Conservation (phyloP, 1,140 invertebrate species). For the Drosophila kurseongensis region DNA sequence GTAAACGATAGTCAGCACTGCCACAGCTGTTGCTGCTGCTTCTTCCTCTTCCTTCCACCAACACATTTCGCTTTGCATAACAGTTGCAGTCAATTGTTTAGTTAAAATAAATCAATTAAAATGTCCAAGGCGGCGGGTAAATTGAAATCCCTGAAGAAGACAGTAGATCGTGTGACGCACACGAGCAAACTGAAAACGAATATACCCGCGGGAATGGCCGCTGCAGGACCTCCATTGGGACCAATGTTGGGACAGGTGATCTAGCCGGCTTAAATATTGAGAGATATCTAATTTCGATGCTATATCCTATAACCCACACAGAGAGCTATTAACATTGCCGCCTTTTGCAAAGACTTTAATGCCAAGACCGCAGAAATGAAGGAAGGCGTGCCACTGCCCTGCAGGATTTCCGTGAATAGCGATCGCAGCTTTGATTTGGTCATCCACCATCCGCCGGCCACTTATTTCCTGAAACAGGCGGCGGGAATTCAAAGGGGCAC, state of each 20-base stretch:
- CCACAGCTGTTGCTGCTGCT: constrained; percentile 4
- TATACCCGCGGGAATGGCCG: constrained; percentile 95
- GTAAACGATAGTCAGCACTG: not conserved
- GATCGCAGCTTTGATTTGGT: constrained; percentile 94
- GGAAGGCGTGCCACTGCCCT: constrained; percentile 95
- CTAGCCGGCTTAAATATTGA: not conserved
- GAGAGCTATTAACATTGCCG: constrained; percentile 97
- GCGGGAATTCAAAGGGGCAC: constrained; percentile 94
- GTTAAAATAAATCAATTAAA: constrained; percentile 68
- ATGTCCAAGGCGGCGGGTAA: constrained; percentile 90
- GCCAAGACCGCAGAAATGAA: constrained; percentile 96
- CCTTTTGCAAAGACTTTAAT: constrained; percentile 99
- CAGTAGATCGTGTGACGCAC: constrained; percentile 90
- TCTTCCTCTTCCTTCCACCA: constrained; percentile 17
- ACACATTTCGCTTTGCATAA: constrained; percentile 65
- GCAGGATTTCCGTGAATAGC: constrained; percentile 91
- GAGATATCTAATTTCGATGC: not conserved
- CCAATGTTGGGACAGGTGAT: constrained; percentile 95
- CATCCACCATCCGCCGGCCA: constrained; percentile 93
- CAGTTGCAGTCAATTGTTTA: constrained; percentile 22
- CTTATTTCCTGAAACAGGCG: constrained; percentile 97
- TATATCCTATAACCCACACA: constrained; percentile 84
- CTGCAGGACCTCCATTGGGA: constrained; percentile 94
- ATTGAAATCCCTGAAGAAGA: constrained; percentile 89
- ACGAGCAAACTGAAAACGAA: constrained; percentile 89